phyloP scores from a whole-genome alignment of 2,797 vertebrate genomes.

The Ataeniobius toweri region DNA sequence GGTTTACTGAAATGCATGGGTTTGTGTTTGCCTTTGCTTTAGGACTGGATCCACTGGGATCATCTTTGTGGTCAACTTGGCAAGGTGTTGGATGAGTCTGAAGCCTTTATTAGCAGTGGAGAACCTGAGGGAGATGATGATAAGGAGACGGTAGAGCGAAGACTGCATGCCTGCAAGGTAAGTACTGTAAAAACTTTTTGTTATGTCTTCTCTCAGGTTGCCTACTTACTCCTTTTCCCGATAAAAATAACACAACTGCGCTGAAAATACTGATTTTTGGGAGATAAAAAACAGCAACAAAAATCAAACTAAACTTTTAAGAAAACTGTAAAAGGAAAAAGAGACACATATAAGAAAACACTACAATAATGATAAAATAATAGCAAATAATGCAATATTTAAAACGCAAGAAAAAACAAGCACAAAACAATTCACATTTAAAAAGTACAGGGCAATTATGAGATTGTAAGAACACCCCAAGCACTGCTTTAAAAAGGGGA shows the following conservation, averaged over 20 bases:
- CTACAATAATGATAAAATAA: not conserved
- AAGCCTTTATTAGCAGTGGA: constrained; percentile 75
- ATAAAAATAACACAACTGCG: not conserved
- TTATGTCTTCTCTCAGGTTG: not conserved
- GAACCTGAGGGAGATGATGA: constrained; percentile 77
- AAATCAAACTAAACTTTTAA: not conserved
- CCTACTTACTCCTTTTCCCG: constrained; percentile 1
- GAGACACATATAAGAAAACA: not conserved
- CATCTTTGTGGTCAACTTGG: constrained; percentile 70
- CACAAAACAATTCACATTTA: not conserved
- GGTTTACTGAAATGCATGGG: not conserved
- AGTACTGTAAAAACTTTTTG: not conserved
- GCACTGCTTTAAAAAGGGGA: not conserved
- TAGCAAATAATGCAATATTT: not conserved
- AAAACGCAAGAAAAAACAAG: not conserved
- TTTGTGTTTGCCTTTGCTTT: constrained; percentile 31
- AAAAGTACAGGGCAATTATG: not conserved
- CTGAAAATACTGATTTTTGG: not conserved
- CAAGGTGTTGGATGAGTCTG: constrained; percentile 81
- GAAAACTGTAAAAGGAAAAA: not conserved
- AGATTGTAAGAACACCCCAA: not conserved
- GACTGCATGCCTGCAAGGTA: constrained; percentile 87
- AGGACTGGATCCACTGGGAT: constrained; percentile 89
- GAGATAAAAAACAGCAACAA: not conserved
- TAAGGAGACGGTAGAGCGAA: constrained; percentile 61